Conservation (phyloP, 2,113 vertebrate species). For the Pygoscelis adeliae region DNA sequence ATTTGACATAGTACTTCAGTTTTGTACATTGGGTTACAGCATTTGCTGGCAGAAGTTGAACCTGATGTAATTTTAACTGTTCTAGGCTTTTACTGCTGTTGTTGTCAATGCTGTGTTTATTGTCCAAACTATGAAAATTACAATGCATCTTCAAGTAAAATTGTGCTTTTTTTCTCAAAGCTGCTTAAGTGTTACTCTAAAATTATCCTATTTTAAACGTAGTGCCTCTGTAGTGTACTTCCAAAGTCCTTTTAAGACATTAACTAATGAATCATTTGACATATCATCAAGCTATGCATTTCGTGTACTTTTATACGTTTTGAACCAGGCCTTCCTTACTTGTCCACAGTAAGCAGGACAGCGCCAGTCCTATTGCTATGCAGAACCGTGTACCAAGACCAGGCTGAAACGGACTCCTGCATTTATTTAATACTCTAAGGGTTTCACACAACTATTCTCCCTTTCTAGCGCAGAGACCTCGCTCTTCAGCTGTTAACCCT, state of each 20-base stretch:
- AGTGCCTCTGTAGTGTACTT: not conserved
- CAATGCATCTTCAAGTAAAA: not conserved
- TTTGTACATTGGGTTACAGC: not conserved
- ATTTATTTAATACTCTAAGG: not conserved
- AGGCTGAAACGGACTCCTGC: not conserved
- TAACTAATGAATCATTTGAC: not conserved
- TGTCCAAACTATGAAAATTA: not conserved
- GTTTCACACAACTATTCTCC: not conserved
- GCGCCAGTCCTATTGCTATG: not conserved
- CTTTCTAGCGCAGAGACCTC: fast-evolving
- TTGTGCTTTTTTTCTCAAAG: not conserved
- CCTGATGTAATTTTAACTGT: not conserved
- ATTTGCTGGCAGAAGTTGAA: not conserved
- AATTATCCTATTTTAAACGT: not conserved
- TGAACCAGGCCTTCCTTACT: not conserved
- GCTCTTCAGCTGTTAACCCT: not conserved
- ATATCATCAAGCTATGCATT: not conserved
- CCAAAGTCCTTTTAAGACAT: not conserved
- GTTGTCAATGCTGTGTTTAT: not conserved
- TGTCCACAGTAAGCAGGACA: not conserved
- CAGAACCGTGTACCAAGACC: not conserved
- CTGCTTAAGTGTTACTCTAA: not conserved
- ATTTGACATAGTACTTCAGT: not conserved
- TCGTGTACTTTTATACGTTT: not conserved
- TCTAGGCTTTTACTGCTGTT: not conserved